Base-by-base conservation (phyloP, 2,113 vertebrate species). In the Petroica traversi region DNA sequence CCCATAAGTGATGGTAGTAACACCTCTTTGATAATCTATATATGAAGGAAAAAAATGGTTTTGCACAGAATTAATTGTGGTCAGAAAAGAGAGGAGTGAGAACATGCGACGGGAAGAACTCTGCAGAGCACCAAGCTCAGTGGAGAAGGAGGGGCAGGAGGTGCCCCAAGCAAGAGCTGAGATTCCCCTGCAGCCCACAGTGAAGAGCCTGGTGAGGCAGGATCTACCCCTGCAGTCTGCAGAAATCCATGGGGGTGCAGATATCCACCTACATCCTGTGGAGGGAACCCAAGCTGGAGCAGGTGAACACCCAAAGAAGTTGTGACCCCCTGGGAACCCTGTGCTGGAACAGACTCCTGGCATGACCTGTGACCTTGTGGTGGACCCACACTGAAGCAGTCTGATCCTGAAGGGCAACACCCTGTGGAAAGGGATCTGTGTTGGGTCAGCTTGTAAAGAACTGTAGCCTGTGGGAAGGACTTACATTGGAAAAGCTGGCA, bases 401-500 rank as follows among this genome's bases (percentile, higher is more conserved):
- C 68, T 45, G 24, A 5, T 52, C 19, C 45, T 45, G 38, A 66
- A 59, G 38, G 28, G 23, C 33, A 5, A 2, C 19, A 66, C 22
- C 22, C 33, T 43, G 28, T 43, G 43, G 38, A 58, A 66, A 38
- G 28, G 23, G 51, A 29, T 43, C 43, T 22, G 14, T 15, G 6
- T 12, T 59, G 38, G 38, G 40, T 36, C 19, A 66, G n/a, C 46
- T 38, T 38, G 24, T 59, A n/a, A 81, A 67, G 33, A 41, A 40
- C 16, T 62, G 24, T 6, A 77, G 19, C 55, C 40, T 24, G 24
- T 16, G 12, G 54, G 12, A 61, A 54, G 24, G 9, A 45, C 11
- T 43, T 26, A 52, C 10, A 26, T 8, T n/a, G 8, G 11, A 69
- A 36, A 54, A 62, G 46, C 24, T 46, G 0, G 0, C 28, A 24